Evolutionary conservation across 2,888 invertebrate species (phyloP).

Genomic region (Ectropis crepuscularia): DNA sequence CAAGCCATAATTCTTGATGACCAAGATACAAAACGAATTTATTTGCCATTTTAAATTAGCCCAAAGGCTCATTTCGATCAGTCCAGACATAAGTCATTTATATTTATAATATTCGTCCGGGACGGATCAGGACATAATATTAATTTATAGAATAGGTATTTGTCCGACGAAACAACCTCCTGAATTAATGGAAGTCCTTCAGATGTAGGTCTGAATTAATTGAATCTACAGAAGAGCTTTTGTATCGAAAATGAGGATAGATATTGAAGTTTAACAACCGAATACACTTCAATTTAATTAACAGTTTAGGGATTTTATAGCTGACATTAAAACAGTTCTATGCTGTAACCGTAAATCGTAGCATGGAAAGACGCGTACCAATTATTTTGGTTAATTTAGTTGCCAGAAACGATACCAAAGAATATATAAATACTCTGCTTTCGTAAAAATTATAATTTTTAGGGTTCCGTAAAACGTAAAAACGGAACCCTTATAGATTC

Average conservation of each 20-base stretch:
- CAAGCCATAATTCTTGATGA: too few relatives aligned
- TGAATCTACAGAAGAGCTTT: slow-evolving; percentile 17
- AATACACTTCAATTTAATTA: slow-evolving; percentile 15
- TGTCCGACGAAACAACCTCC: not conserved
- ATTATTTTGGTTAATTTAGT: not conserved
- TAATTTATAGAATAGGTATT: slow-evolving; percentile 2
- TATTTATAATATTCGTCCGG: too few relatives aligned
- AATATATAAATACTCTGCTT: too few relatives aligned
- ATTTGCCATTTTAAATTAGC: too few relatives aligned
- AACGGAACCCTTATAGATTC: too few relatives aligned
- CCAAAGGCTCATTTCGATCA: too few relatives aligned
- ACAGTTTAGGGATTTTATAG: slow-evolving; percentile 7
- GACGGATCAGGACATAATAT: not conserved
- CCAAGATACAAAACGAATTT: too few relatives aligned
- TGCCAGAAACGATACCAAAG: too few relatives aligned
- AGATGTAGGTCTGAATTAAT: slow-evolving; percentile 16
- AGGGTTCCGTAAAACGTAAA: too few relatives aligned
- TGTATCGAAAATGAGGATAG: slow-evolving; percentile 12
- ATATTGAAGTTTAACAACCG: slow-evolving; percentile 14
- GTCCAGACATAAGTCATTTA: too few relatives aligned
- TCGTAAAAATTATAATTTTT: too few relatives aligned
- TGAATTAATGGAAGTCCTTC: slow-evolving; percentile 10
- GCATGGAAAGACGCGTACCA: not conserved
- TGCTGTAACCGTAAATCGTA: not conserved
- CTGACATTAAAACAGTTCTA: slow-evolving; percentile 5